Percentiles rank a stretch among this genome's conserved stretches.
phyloP scores from a whole-genome alignment of 2,113 vertebrate species.

The Tetraodon nigroviridis region DNA sequence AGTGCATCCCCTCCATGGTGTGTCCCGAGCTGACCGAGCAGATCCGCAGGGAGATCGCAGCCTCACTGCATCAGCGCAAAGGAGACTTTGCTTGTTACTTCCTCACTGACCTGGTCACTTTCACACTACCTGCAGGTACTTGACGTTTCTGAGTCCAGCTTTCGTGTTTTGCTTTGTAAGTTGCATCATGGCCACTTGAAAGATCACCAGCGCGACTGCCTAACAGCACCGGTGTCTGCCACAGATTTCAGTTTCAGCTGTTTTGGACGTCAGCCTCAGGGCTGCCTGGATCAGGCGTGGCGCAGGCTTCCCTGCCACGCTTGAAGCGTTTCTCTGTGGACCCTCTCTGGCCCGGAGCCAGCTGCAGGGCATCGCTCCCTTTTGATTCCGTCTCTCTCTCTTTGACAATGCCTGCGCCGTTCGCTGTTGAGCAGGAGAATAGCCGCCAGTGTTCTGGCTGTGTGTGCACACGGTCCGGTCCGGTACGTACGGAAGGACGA shows the following conservation, averaged over 20 bases:
- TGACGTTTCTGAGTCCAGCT: no score
- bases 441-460: conserved; percentile 55
- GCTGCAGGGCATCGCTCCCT: conserved; percentile 23
- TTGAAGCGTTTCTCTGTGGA: conserved; percentile 42
- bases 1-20: conserved; percentile 96
- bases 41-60: conserved; percentile 90
- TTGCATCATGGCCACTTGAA: no score
- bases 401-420: conserved; percentile 49
- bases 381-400: conserved; percentile 20
- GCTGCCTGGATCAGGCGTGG: conserved; percentile 36
- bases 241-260: neutral
- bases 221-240: neutral
- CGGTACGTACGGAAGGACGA: conserved; percentile 37
- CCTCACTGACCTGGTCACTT: conserved; percentile 91
- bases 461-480: conserved; percentile 43
- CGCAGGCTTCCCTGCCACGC: conserved; percentile 33
- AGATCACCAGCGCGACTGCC: neutral
- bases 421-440: conserved; percentile 56
- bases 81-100: conserved; percentile 97
- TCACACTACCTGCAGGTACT: conserved; percentile 92
- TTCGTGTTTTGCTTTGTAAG: no score
- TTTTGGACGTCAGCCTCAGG: neutral
- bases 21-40: conserved; percentile 96
- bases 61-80: conserved; percentile 93
- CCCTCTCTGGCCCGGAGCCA: conserved; percentile 38